Base-by-base conservation (phyloP, 1,140 invertebrate genomes). In the Micrasema minimum region DNA sequence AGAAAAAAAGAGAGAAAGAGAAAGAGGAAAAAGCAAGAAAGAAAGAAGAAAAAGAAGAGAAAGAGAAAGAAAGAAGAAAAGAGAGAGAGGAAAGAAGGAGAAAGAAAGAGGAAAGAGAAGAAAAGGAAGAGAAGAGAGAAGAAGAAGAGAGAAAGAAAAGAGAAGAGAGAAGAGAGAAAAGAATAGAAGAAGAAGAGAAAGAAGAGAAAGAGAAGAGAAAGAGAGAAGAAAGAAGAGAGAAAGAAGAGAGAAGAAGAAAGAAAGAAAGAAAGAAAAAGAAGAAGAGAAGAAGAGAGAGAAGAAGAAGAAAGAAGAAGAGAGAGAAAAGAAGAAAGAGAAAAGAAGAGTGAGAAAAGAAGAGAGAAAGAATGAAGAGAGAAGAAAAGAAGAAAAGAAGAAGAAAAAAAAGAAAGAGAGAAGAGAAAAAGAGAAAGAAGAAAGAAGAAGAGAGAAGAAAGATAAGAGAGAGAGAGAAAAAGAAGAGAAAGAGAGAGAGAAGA, bases 1-100 rank as follows among this genome's bases (percentile, higher is more conserved):
- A 46, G n/a, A 14, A 14, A 46, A 14, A 46, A 14, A 7, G 14
- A 14, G n/a, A 46, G 4, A 14, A 46, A 14, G 14, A 46, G n/a
- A 14, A 46, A 46, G n/a, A 14, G 14, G 14, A 46, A n/a, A 46
- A 46, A 46, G 43, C 43, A 46, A 46, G 43, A 14, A 46, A 46
- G 14, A 14, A 14, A 46, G 14, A 46, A n/a, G 14, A 14, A 46
- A 7, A 14, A 46, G 3, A 46, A 14, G n/a, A 46, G 3, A 46
- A 14, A 46, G 14, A 14, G n/a, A 46, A 46, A 7, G 43, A 14
- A 46, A 46, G n/a, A 14, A 46, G 14, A 14, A 14, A 46, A 46
- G 14, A 4, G n/a, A 46, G 14, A 14, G 14, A 46, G n/a, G n/a
- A n/a, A 14, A 46, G 14, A 46, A n/a, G 14, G 14, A 3, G n/a